A percentile compares a stretch with the other conserved stretches of the same genome.
Evolutionary conservation across 2,888 invertebrate genomes (phyloP).

Genomic region (Caenorhabditis drosophilae): DNA sequence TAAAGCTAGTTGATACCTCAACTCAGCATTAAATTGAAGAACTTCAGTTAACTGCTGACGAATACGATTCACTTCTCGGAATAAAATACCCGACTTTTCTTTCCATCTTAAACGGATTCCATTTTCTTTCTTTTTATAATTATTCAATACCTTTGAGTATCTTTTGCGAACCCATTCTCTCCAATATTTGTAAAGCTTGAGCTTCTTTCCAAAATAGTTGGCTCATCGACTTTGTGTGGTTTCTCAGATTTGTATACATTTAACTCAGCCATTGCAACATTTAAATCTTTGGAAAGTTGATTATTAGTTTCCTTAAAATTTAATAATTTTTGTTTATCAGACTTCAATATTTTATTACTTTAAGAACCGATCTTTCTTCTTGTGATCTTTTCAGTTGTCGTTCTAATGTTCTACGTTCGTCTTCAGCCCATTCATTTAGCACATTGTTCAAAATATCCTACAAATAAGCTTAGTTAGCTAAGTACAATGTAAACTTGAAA

Average conservation of each 20-base stretch:
- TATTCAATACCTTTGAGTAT: conserved; percentile 10
- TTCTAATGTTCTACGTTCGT: conserved; percentile 48
- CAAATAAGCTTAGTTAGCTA: too few species aligned
- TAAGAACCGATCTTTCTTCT: conserved; percentile 46
- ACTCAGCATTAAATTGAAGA: conserved; percentile 40
- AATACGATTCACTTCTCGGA: conserved; percentile 60
- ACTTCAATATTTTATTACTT: conserved; percentile 15
- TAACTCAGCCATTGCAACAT: conserved; percentile 43
- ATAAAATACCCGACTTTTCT: conserved; percentile 59
- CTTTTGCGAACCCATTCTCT: conserved; percentile 10
- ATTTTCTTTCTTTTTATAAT: neutral
- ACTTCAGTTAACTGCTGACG: conserved; percentile 46
- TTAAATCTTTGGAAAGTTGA: conserved; percentile 38
- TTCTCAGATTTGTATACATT: conserved; percentile 45
- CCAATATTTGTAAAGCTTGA: conserved; percentile 29
- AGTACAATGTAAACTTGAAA: too few species aligned
- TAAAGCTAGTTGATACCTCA: conserved; percentile 56
- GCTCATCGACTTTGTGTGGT: conserved; percentile 29
- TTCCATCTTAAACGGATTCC: conserved; percentile 53
- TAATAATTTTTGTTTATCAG: neutral
- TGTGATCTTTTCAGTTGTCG: conserved; percentile 47
- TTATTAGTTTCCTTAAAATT: conserved; percentile 40
- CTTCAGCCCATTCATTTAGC: conserved; percentile 53
- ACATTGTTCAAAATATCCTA: conserved; percentile 53
- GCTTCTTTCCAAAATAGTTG: conserved; percentile 20